Base-by-base conservation (phyloP, 2,888 invertebrate species). In the Watsonalla cultraria region DNA sequence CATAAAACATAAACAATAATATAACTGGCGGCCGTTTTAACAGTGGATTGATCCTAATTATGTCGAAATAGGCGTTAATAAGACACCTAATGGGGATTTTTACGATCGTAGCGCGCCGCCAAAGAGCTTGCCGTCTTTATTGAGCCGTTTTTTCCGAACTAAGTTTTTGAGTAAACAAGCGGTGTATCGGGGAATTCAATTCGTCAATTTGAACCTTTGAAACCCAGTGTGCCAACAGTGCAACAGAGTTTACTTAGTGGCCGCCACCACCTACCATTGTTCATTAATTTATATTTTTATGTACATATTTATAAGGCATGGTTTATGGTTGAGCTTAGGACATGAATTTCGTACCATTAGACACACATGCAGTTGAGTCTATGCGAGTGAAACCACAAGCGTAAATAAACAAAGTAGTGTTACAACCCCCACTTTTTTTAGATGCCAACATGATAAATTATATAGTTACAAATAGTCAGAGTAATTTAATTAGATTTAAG, bases 1-100 rank as follows among this genome's bases (percentile, higher is more conserved):
- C 69, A 80, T 79, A 78, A 76, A 81, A 80, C 71, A 81, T 76
- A 86, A 86, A 84, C 84, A 83, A 86, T 84, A 80, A 84, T 78
- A 83, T 74, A 84, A 82, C 75, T 76, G 72, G 64, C 58, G 68
- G 68, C 75, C 71, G 66, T 69, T 77, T 82, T 78, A 70, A 70
- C 69, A 78, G 79, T 74, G 82, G 80, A 86, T 87, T 79, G 83
- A 72, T 82, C 84, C 87, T 90, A 90, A 90, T 90, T 86, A 86
- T 89, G 89, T 86, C 86, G 85, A 86, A 89, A 89, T 81, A 89
- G 90, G 90, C 89, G 90, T 87, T 90, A 90, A 90, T 90, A 88
- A 81, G 84, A 81, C 80, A 83, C 79, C 80, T 89, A 86, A 89
- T 88, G 79, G 88, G 62, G 71, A 74, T 70, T 83, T 89, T 90